Evolutionary conservation across 2,113 vertebrate genomes (phyloP).

Genomic region (Synchiropus splendidus): DNA sequence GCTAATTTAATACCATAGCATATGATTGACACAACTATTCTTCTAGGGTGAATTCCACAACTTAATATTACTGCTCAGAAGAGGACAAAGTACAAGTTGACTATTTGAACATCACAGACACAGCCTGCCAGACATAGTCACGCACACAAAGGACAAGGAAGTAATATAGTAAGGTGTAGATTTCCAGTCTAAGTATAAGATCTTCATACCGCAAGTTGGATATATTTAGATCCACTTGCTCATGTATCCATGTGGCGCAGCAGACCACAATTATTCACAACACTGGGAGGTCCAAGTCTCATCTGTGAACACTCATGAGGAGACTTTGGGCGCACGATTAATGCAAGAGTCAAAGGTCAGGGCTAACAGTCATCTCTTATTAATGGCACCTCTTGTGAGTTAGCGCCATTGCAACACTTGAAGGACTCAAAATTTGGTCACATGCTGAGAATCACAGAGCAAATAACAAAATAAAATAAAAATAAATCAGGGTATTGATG

Average conservation of each 20-base stretch:
- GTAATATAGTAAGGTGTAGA: constrained; percentile 30
- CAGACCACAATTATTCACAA: constrained; percentile 51
- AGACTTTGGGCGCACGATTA: constrained; percentile 15
- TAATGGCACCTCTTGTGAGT: not conserved
- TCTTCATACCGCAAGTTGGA: constrained; percentile 45
- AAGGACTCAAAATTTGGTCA: not conserved
- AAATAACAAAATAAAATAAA: not conserved
- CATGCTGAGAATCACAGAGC: not conserved
- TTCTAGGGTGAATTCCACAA: no score
- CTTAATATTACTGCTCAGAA: constrained; percentile 1
- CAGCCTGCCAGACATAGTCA: constrained; percentile 6
- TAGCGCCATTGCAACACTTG: no score
- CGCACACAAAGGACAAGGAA: constrained; percentile 35
- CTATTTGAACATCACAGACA: constrained; percentile 8
- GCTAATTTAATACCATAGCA: not conserved
- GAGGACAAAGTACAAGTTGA: not conserved
- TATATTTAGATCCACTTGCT: constrained; percentile 60
- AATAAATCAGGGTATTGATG: no score
- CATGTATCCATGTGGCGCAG: constrained; percentile 56
- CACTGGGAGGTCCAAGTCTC: constrained; percentile 20
- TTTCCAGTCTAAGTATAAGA: constrained; percentile 44
- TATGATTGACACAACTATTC: no score
- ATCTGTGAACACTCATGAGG: constrained; percentile 31
- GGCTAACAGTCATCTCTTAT: not conserved
- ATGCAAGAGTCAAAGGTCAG: constrained; percentile 15